These are phyloP conservation scores for Sakesphorus luctuosus DNA, from an alignment of 2,113 vertebrate genomes.

Conservation along the genomic window DNA sequence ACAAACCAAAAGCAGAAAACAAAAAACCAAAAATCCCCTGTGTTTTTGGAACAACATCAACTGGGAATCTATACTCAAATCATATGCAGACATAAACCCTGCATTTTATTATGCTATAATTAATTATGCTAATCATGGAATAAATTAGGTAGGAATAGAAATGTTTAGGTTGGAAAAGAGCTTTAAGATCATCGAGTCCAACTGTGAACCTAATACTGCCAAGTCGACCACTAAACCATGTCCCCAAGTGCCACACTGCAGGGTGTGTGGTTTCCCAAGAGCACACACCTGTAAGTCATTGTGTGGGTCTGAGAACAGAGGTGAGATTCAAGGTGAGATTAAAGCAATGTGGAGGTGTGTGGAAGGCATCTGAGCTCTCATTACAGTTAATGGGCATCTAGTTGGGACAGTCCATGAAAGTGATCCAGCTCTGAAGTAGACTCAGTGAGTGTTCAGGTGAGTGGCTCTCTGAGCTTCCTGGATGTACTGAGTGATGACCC, in stretches of 20 bases:
- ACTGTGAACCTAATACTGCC: background rate
- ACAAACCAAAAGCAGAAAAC: background rate
- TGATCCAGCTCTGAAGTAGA: background rate
- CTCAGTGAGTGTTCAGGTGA: background rate
- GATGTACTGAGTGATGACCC: background rate
- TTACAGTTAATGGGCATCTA: background rate
- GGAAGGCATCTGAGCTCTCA: background rate
- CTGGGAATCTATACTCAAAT: background rate
- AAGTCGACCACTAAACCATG: background rate
- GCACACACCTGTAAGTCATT: background rate
- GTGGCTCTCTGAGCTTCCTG: background rate
- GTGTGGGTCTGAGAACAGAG: background rate
- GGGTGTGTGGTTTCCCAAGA: background rate
- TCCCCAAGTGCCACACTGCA: background rate
- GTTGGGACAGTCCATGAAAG: background rate
- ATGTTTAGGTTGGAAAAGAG: background rate
- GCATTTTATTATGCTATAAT: background rate
- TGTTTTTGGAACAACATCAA: background rate
- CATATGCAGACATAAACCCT: background rate
- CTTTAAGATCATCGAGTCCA: background rate
- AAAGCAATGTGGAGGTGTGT: background rate
- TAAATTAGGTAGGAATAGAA: background rate
- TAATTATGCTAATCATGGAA: background rate
- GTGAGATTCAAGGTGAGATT: background rate
- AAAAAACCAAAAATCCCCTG: background rate